These are phyloP conservation scores for Panagrolaimus sp. DNA, from an alignment of 1,140 invertebrate species.

Conservation along the genomic window DNA sequence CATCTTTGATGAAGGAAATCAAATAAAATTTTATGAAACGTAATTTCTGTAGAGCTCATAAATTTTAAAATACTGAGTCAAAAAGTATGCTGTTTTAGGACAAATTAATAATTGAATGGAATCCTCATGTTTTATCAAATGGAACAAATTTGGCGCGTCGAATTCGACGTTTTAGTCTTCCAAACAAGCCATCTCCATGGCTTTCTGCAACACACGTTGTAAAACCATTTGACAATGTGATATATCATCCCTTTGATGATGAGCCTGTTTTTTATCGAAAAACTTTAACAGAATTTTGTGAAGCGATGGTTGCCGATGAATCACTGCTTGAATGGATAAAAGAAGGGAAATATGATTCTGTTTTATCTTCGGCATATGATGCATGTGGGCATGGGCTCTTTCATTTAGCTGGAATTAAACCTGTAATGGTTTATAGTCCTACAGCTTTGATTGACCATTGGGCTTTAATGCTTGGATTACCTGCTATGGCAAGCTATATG, in stretches of 20 bases:
- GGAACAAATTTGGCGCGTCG: neutral
- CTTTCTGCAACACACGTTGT: neutral
- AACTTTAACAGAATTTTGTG: constrained; percentile 4
- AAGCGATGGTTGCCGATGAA: neutral
- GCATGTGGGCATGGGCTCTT: constrained; percentile 1
- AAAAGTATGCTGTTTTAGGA: neutral
- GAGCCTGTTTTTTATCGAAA: neutral
- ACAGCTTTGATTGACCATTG: neutral
- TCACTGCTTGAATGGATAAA: neutral
- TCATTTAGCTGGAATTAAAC: neutral
- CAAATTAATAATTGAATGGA: neutral
- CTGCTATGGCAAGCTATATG: neutral
- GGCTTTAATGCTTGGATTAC: neutral
- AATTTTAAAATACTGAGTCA: neutral
- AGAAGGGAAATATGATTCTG: neutral
- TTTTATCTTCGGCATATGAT: neutral
- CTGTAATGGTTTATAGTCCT: neutral
- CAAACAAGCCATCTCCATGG: neutral
- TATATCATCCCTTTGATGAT: neutral
- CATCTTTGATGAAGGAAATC: too few relatives aligned
- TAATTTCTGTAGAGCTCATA: too few relatives aligned
- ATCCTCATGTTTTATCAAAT: neutral
- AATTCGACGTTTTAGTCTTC: neutral
- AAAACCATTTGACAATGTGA: constrained; percentile 5
- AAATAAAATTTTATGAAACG: too few relatives aligned